Evolutionary conservation across 2,113 vertebrate species (phyloP).

Genomic region (Istiophorus platypterus): DNA sequence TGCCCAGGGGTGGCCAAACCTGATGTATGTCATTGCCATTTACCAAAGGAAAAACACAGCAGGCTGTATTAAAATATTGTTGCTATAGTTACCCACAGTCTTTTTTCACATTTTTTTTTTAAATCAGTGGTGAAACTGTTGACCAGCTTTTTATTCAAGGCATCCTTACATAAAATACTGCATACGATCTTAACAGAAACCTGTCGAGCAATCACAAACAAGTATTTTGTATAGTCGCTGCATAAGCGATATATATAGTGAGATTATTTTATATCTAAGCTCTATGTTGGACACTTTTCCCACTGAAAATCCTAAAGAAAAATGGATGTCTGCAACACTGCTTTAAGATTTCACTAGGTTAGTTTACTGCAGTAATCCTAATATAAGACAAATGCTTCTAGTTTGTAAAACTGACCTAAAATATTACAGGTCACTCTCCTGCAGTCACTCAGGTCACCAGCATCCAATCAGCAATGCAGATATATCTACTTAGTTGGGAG

Average conservation of each 20-base stretch:
- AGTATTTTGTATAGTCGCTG: no score
- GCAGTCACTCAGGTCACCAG: slow-evolving; percentile 6
- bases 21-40: not conserved
- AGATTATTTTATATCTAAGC: no score
- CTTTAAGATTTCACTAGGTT: slow-evolving; percentile 19
- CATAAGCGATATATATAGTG: no score
- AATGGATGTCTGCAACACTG: not conserved
- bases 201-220: no score
- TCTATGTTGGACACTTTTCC: no score
- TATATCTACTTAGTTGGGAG: slow-evolving; percentile 14
- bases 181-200: no score
- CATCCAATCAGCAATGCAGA: slow-evolving; percentile 23
- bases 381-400: not conserved
- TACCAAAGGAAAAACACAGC: not conserved
- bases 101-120: not conserved
- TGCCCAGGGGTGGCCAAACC: not conserved
- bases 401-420: not conserved
- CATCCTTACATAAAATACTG: no score
- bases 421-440: slow-evolving; percentile 8
- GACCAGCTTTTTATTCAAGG: not conserved
- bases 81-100: slow-evolving; percentile 23
- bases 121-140: not conserved
- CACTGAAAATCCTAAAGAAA: not conserved
- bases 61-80: slow-evolving; percentile 19
- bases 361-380: not conserved